A percentile compares a stretch with the other conserved stretches of the same genome.
Conservation (phyloP, 2,797 vertebrate genomes). For the Sebastes itinus region DNA sequence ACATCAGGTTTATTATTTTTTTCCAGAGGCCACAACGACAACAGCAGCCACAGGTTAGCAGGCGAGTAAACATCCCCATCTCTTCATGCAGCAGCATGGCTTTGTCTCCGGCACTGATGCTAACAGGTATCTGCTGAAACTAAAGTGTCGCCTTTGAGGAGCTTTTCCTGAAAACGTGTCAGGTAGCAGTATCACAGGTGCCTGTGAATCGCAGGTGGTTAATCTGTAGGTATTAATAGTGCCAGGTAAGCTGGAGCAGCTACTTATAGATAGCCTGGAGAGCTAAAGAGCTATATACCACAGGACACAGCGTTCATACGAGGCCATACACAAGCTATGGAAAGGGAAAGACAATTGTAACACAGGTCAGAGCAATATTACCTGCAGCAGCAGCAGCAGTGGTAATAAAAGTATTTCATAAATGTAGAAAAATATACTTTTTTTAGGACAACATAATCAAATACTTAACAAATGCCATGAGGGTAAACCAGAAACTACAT, state of each 20-base stretch:
- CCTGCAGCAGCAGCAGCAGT: background rate
- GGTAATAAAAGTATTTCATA: background rate
- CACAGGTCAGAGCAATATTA: background rate
- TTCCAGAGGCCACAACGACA: background rate
- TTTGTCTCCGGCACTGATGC: background rate
- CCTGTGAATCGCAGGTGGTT: conserved; percentile 68
- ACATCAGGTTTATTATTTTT: background rate
- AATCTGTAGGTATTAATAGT: conserved; percentile 82
- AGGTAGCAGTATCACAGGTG: conserved; percentile 68
- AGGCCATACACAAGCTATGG: conserved; percentile 35
- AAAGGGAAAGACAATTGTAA: background rate
- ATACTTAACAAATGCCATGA: background rate
- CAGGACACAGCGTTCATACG: conserved; percentile 53
- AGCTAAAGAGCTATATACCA: conserved; percentile 71
- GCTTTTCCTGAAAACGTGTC: conserved; percentile 73
- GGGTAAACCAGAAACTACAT: background rate
- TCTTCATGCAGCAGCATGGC: background rate
- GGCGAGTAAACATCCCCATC: background rate
- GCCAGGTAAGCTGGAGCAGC: conserved; percentile 77
- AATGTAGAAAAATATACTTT: background rate
- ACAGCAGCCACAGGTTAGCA: background rate
- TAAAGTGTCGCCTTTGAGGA: conserved; percentile 35
- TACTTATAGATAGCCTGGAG: conserved; percentile 76
- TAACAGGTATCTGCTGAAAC: background rate
- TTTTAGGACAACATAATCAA: background rate